Conservation (phyloP, 2,797 vertebrate species). For the Podarcis lilfordi region DNA sequence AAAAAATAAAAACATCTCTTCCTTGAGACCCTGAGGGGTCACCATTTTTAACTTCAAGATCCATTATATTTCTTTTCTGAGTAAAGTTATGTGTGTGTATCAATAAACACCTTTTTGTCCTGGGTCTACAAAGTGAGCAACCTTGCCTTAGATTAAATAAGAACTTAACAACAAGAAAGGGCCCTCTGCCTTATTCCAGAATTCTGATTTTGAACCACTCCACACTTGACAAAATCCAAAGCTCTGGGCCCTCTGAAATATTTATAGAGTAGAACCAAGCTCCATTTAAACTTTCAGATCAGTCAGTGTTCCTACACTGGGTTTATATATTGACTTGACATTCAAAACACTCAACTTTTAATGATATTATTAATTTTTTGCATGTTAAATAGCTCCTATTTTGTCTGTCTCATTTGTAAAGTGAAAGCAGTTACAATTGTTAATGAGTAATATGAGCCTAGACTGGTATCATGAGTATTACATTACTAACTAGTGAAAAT, state of each 20-base stretch:
- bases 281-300: not conserved
- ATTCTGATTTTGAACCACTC: not conserved
- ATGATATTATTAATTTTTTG: slow-evolving; percentile 28
- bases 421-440: slow-evolving; percentile 38
- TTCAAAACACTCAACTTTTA: not conserved
- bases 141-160: no score
- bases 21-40: no score
- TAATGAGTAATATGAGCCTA: slow-evolving; percentile 57
- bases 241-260: not conserved
- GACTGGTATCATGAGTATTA: slow-evolving; percentile 22
- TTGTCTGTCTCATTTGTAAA: slow-evolving; percentile 37
- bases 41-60: no score
- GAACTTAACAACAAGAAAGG: not conserved
- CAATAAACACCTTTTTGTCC: no score
- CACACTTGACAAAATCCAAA: not conserved
- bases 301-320: not conserved
- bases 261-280: not conserved
- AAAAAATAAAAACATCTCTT: no score
- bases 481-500: slow-evolving; percentile 35
- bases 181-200: not conserved
- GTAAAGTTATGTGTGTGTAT: no score
- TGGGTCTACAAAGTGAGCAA: no score
- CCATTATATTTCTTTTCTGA: no score
- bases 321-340: not conserved
- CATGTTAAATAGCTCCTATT: slow-evolving; percentile 31